Conservation (phyloP, 2,888 invertebrate genomes). For the Andrena flavipes region DNA sequence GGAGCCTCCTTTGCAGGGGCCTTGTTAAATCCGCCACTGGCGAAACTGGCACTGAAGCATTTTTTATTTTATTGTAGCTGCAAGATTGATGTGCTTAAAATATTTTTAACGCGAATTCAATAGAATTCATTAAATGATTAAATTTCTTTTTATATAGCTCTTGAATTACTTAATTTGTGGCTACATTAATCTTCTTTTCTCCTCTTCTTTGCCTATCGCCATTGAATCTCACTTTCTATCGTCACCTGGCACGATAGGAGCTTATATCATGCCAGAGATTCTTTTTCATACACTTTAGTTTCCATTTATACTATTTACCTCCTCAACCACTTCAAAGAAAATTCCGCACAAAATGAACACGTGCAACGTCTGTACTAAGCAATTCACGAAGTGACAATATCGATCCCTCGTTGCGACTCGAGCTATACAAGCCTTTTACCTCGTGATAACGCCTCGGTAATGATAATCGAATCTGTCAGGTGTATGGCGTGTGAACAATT, state of each 20-base stretch:
- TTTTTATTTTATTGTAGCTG: too few species aligned
- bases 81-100: too few species aligned
- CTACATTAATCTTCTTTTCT: too few species aligned
- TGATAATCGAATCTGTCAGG: slow-evolving; percentile 44
- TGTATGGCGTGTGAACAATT: not conserved
- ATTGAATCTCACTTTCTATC: not conserved
- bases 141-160: too few species aligned
- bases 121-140: too few species aligned
- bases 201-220: too few species aligned
- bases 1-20: too few species aligned
- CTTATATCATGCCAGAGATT: not conserved
- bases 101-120: too few species aligned
- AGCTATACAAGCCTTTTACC: slow-evolving; percentile 13
- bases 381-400: slow-evolving; percentile 53
- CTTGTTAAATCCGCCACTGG: too few species aligned
- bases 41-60: too few species aligned
- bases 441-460: slow-evolving; percentile 18
- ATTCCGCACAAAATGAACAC: not conserved
- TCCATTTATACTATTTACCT: not conserved
- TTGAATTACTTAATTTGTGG: too few species aligned
- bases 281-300: not conserved
- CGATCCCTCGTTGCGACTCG: slow-evolving; percentile 47
- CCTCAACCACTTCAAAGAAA: not conserved
- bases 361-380: not conserved
- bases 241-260: not conserved